Evolutionary conservation across 2,888 invertebrate genomes (phyloP).

Genomic region (Cataglyphis altisquamis): DNA sequence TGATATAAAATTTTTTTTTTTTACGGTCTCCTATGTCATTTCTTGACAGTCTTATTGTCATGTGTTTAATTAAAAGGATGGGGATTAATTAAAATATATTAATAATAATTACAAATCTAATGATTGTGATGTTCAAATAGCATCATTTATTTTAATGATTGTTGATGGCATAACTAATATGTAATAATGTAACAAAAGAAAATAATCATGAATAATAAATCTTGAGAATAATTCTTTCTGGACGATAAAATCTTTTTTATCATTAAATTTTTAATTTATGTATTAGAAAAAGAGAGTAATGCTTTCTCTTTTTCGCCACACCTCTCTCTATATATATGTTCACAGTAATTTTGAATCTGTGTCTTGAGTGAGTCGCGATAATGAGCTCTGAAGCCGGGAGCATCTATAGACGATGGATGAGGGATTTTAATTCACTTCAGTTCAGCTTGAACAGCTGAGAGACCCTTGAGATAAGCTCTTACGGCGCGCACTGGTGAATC

Average conservation of each 20-base stretch:
- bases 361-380: constrained; percentile 11
- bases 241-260: not conserved
- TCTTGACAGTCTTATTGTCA: not conserved
- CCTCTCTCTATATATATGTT: not conserved
- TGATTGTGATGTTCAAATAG: not conserved
- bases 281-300: not conserved
- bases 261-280: not conserved
- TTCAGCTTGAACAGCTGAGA: constrained; percentile 55
- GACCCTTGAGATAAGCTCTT: constrained; percentile 68
- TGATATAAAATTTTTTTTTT: not conserved
- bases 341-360: not conserved
- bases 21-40: not conserved
- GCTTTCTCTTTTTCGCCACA: not conserved
- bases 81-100: not conserved
- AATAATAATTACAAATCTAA: not conserved
- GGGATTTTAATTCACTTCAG: constrained; percentile 76
- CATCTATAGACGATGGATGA: constrained; percentile 78
- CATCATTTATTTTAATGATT: not conserved
- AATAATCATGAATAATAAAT: not conserved
- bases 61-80: not conserved
- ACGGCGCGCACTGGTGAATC: constrained; percentile 71
- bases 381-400: constrained; percentile 8
- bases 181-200: not conserved
- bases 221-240: not conserved
- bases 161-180: not conserved